Evolutionary conservation across 1,140 invertebrate species (phyloP), one percentile per base, ranked within the genome.

Genomic region (Dermatophagoides farinae): DNA sequence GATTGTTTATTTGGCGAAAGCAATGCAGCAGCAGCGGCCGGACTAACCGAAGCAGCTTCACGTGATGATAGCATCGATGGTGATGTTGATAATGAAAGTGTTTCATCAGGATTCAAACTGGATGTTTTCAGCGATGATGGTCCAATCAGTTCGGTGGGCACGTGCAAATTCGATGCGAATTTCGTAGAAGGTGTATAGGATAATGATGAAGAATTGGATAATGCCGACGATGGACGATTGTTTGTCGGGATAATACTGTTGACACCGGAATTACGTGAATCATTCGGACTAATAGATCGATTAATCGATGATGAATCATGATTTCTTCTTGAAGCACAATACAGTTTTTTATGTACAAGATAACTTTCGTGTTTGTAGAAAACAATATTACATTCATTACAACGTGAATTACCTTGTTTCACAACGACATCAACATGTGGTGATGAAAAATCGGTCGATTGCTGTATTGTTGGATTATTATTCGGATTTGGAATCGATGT

Each of bases 301-400:
- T n/a, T n/a, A n/a, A n/a, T n/a, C n/a, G n/a, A n/a, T 11, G 8
- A 5, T 12, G 6, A 31, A 23, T 51, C 49, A n/a, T 1, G 20
- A 2, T 5, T 46, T 44, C 57, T 14, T 38, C 57, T 58, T n/a
- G 57, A 58, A 4, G 88, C 87, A 72, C 90, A 96, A 69, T 96
- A 96, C 67, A 90, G 85, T 65, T 86, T 83, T 70, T 93, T 96
- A 69, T 96, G 91, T 1, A 89, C 83, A 18, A 90, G 73, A 67
- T 88, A 95, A 68, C 92, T 96, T 69, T 97, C 91, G 66, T 88
- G 84, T 65, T 89, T 88, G 72, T 88, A 95, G 68, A 97, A 97
- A 0, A 92, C 88, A 59, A 97, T 97, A 69, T 93, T 93, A 74
- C 90, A 96, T 66, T 95, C 89, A 67, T 86, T 82, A 73, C 90